Conservation (phyloP, 2,113 vertebrate genomes). For the Eretmochelys imbricata region DNA sequence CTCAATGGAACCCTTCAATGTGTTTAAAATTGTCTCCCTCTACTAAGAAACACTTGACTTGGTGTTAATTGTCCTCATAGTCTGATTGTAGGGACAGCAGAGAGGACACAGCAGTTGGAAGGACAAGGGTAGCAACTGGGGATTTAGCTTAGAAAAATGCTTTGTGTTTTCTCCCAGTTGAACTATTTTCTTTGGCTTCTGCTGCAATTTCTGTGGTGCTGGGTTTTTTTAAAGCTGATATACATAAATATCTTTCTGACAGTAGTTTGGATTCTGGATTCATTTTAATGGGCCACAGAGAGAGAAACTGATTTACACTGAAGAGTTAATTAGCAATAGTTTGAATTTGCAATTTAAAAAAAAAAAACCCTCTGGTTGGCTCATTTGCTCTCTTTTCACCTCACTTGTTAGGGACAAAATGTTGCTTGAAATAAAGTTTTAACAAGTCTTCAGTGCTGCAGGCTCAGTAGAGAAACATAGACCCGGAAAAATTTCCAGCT, state of each 20-base stretch:
- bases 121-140: not conserved
- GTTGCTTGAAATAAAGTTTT: slow-evolving; percentile 53
- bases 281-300: slow-evolving; percentile 23
- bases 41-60: not conserved
- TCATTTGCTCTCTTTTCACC: slow-evolving; percentile 43
- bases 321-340: slow-evolving; percentile 44
- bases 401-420: slow-evolving; percentile 28
- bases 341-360: slow-evolving; percentile 30
- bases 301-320: not conserved
- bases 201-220: not conserved
- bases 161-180: slow-evolving; percentile 22
- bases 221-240: slow-evolving; percentile 28
- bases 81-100: not conserved
- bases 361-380: slow-evolving; percentile 13
- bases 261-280: slow-evolving; percentile 16
- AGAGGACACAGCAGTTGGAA: not conserved
- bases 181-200: slow-evolving; percentile 1
- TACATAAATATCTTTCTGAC: slow-evolving; percentile 15
- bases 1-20: not conserved
- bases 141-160: not conserved
- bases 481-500: not conserved
- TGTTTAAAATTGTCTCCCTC: slow-evolving; percentile 16
- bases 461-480: not conserved
- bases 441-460: slow-evolving; percentile 7
- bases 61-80: not conserved